A percentile compares a stretch with the other conserved stretches of the same genome.
These are phyloP conservation scores for Orientallactaga sibirica DNA, from an alignment of 2,797 vertebrate genomes.

Conservation along the genomic window DNA sequence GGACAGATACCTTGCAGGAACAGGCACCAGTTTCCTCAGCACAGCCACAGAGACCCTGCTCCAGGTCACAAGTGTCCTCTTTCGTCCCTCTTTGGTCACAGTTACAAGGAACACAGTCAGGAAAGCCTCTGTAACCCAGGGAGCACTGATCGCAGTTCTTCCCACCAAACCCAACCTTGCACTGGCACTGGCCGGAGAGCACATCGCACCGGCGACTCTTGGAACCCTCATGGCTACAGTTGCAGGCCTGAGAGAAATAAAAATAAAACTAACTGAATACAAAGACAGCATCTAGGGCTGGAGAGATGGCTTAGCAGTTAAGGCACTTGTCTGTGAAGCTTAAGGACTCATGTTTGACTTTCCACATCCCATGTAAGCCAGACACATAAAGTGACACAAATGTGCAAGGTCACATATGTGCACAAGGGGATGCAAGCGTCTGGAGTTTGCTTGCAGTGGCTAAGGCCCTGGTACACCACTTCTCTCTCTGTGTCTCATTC, in stretches of 20 bases:
- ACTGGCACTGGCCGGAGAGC: constrained; percentile 91
- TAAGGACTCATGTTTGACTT: too few species aligned
- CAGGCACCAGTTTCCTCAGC: constrained; percentile 90
- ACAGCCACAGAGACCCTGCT: constrained; percentile 91
- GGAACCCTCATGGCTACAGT: constrained; percentile 91
- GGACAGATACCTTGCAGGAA: constrained; percentile 92
- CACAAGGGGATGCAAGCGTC: too few species aligned
- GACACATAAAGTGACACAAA: too few species aligned
- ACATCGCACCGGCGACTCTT: constrained; percentile 89
- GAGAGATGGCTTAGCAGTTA: neutral
- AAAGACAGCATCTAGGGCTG: neutral
- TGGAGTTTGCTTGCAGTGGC: too few species aligned
- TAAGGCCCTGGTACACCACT: too few species aligned
- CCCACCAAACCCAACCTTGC: constrained; percentile 90
- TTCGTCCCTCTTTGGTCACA: constrained; percentile 93
- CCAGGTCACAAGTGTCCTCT: constrained; percentile 88
- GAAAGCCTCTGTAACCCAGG: constrained; percentile 92
- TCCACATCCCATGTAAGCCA: too few species aligned
- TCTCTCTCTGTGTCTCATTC: too few species aligned
- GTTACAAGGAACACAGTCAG: constrained; percentile 92
- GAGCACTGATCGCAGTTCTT: constrained; percentile 91
- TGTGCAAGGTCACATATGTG: too few species aligned
- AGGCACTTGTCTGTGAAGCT: too few species aligned
- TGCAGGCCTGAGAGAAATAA: constrained; percentile 89
- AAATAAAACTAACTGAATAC: neutral